Base-by-base conservation (phyloP, 1,140 invertebrate species). In the Brevipalpus yothersi region DNA sequence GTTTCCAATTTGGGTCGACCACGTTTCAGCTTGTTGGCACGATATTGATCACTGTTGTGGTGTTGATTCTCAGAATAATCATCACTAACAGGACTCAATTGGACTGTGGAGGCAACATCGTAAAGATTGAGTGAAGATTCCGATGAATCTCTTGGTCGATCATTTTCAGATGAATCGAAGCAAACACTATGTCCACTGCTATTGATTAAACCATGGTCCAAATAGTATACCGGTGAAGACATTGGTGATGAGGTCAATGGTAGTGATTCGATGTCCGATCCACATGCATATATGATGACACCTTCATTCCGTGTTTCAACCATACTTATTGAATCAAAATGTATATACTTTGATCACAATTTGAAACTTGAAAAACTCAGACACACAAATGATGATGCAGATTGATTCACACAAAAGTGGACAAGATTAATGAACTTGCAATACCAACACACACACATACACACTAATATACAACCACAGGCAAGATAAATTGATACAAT, bases 1-100 rank as follows among this genome's bases (percentile, higher is more conserved):
- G 56, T 43, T 21, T 57, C 56, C 41, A 57, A 57, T 42, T 57
- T 57, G 3, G 56, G 56, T 21, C 56, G 56, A 42, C 56, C 56
- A 4, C 53, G 53, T 51, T 51, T 51, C 49, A 51, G 21, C 21
- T 51, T 51, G n/a, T 2, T 51, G 31, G 31, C 31, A 31, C 53
- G 21, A 12, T 17, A 17, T 9, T 55, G 53, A 13, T 21, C 23
- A 17, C n/a, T 19, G n/a, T 17, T 51, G 31, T 31, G 31, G 5
- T 31, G 4, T 1, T 19, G 49, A 55, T 55, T 55, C n/a, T 55
- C 53, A 2, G 53, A 39, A 55, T 21, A 39, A 39, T 55, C 53
- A n/a, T 55, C 53, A 10, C 15, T 15, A 39, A 55, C 49, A n/a
- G 49, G 49, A 17, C 49, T 51, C n/a, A 51, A 51, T 19, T 51